Evolutionary conservation across 2,113 vertebrate genomes (phyloP).

Genomic region (Neotoma lepida): DNA sequence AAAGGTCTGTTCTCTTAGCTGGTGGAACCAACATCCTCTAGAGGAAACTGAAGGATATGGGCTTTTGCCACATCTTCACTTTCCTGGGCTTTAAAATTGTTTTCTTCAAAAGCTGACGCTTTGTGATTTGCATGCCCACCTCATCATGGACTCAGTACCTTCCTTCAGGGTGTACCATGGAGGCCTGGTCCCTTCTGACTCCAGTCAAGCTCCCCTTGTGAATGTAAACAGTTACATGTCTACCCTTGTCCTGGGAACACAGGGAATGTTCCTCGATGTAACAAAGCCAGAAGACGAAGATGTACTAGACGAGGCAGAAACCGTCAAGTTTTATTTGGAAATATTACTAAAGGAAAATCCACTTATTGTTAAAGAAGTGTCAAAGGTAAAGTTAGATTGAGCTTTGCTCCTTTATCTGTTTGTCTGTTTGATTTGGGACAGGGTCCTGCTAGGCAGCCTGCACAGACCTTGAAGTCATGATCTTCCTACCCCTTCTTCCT

Average conservation of each 20-base stretch:
- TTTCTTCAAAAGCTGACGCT: background rate
- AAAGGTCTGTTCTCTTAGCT: background rate
- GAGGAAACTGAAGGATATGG: background rate
- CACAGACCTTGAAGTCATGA: background rate
- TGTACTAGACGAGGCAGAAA: slow-evolving; percentile 91
- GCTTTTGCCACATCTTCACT: background rate
- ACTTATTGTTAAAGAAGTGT: slow-evolving; percentile 92
- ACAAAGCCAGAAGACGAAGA: slow-evolving; percentile 90
- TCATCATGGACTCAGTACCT: background rate
- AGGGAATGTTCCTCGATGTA: slow-evolving; percentile 83
- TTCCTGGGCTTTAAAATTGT: background rate
- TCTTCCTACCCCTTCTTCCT: background rate
- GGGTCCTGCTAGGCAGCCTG: background rate
- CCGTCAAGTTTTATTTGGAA: slow-evolving; percentile 88
- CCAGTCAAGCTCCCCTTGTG: background rate
- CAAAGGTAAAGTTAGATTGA: slow-evolving; percentile 87
- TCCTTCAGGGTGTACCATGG: background rate
- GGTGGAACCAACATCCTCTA: background rate
- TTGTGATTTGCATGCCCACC: background rate
- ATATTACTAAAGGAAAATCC: slow-evolving; percentile 89
- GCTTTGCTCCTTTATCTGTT: background rate
- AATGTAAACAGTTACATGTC: background rate
- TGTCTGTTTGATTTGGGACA: background rate
- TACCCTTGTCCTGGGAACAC: background rate
- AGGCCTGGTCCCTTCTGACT: background rate